A percentile compares a stretch with the other conserved stretches of the same genome.
These are phyloP conservation scores for Aplodontia rufa DNA, from an alignment of 2,113 vertebrate genomes.

Conservation along the genomic window DNA sequence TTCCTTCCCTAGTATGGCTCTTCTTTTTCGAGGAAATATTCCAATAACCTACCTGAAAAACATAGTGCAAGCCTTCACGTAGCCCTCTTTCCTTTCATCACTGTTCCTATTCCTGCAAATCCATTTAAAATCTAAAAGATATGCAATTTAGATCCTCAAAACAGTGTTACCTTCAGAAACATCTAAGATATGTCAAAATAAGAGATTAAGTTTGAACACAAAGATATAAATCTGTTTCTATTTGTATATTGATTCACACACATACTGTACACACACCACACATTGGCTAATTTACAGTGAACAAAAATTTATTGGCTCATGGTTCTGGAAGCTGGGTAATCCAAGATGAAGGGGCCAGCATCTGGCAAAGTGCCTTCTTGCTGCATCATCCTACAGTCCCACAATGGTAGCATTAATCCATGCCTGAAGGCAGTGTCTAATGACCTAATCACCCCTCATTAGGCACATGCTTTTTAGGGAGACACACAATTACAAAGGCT, in stretches of 20 bases:
- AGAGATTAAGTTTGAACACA: not conserved
- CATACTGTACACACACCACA: not conserved
- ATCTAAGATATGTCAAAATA: not conserved
- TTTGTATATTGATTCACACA: too few species aligned
- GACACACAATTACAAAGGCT: not conserved
- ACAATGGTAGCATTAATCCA: not conserved
- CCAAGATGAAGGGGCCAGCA: not conserved
- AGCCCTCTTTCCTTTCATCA: not conserved
- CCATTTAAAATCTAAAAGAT: not conserved
- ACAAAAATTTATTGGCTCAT: not conserved
- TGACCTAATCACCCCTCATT: not conserved
- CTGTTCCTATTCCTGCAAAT: not conserved
- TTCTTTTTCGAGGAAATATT: not conserved
- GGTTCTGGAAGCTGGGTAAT: not conserved
- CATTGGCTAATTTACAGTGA: not conserved
- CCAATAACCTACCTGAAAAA: not conserved
- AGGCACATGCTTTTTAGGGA: not conserved
- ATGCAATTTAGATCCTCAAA: not conserved
- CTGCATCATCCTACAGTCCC: too few species aligned
- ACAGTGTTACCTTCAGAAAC: not conserved
- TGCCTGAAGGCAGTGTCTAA: not conserved
- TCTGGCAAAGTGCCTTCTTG: not conserved
- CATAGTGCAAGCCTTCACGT: not conserved
- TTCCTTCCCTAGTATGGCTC: not conserved
- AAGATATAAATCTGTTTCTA: not conserved